Conservation (phyloP, 2,113 vertebrate genomes). For the Melanerpes aurifrons region DNA sequence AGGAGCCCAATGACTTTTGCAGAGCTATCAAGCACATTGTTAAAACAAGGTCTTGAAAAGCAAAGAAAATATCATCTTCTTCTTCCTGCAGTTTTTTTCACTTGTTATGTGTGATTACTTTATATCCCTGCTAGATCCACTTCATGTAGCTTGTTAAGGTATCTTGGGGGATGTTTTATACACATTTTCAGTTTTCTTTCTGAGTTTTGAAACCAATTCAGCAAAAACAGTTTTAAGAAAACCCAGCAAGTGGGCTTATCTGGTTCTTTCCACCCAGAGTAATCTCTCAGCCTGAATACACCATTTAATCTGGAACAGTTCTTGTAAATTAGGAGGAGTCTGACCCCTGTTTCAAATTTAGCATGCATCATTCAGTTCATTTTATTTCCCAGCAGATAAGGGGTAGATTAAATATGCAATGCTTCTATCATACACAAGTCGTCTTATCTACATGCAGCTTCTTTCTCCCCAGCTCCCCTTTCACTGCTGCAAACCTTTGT, state of each 20-base stretch:
- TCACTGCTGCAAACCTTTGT: background rate
- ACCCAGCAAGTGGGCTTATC: background rate
- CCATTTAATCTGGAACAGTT: background rate
- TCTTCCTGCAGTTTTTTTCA: background rate
- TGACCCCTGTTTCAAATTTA: conserved; percentile 26
- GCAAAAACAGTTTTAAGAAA: background rate
- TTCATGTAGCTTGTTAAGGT: background rate
- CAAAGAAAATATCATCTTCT: background rate
- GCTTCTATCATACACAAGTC: background rate
- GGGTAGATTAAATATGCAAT: background rate
- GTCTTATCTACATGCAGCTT: background rate
- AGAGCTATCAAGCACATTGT: conserved; percentile 10
- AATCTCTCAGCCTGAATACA: background rate
- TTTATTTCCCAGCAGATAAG: conserved; percentile 21
- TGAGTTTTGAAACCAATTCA: background rate
- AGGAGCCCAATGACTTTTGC: background rate
- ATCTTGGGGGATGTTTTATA: background rate
- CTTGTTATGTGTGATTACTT: background rate
- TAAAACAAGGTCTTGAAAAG: background rate
- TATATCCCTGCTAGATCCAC: background rate
- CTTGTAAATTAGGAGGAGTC: background rate
- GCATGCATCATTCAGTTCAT: background rate
- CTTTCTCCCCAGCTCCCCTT: background rate
- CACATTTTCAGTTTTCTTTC: background rate
- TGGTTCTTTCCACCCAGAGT: background rate